Base-by-base conservation (phyloP, 2,888 invertebrate species). In the Eutolmus rufibarbis region DNA sequence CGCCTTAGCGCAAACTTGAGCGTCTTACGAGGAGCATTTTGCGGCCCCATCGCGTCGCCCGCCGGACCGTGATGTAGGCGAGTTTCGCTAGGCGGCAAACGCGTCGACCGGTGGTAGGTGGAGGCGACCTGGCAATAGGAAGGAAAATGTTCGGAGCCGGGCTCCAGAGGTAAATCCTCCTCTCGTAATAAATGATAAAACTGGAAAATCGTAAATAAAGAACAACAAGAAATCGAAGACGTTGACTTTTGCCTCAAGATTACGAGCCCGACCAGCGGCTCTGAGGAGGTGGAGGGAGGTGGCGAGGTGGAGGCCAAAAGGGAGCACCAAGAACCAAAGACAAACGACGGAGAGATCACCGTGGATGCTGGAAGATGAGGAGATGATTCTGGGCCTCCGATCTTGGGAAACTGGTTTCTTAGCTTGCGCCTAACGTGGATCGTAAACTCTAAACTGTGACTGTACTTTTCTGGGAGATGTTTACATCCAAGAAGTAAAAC, bases 241-340 rank as follows among this genome's bases (percentile, higher is more conserved):
- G 74, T 85, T 85, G 85, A 85, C 85, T 85, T 74, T 85, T 74
- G 85, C 85, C 74, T 74, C 23, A 85, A 85, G 85, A 85, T 74
- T 46, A 74, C 57, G 46, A 51, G 28, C 85, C 56, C 16, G 28
- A 82, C 23, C 82, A 43, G 56, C 16, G 82, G 57, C 56, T 56
- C n/a, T 2, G n/a, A 82, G 66, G 37, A 66, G 56, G 82, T n/a
- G 28, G 78, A 16, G 40, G 85, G 74, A 43, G 85, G 74, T 31
- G 40, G 3, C 34, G 46, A 34, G 74, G 28, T 66, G 82, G 57
- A 40, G 85, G 43, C 74, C 19, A 74, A 85, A 37, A 74, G 46
- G 85, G 74, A 74, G 74, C 74, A 85, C 37, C 31, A 85, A 74
- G 46, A 85, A 56, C 74, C 16, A 23, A 66, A 74, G 74, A 43